Evolutionary conservation across 2,888 invertebrate genomes (phyloP), one percentile per base, ranked within the genome.

Genomic region (Seira musarum): DNA sequence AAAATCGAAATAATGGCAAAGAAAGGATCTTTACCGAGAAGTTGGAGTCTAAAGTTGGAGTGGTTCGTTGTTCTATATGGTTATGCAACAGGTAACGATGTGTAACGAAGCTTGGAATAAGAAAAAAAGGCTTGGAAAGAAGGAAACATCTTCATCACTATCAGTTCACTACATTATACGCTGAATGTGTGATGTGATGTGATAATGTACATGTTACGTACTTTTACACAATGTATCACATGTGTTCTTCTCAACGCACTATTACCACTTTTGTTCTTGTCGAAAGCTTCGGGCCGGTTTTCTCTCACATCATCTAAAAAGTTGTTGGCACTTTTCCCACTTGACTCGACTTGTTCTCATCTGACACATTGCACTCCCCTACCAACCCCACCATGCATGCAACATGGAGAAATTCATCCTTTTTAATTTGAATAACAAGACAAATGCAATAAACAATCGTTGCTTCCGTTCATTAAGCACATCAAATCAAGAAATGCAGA

Each of bases 321-420:
- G 53, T 53, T 53, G 83, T 85, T 85, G 85, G 85, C 85, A 85
- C 79, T 82, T 83, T 77, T 84, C 85, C 85, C 82, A 81, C 30
- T 30, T 8, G 30, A 30, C 30, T 30, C 30, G 30, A 30, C n/a
- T 53, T 15, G 53, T 53, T 53, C 53, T 15, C 53, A 53, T 53
- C 53, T 53, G 53, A 53, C 53, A 53, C 53, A 53, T 13, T 53
- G 53, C 53, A 30, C 30, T 30, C 30, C 30, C 30, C 30, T n/a
- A n/a, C n/a, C n/a, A n/a, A 30, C 30, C 8, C 2, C 3, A 30
- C 30, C 3, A 53, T 53, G 6, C 40, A 40, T 40, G 40, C 13
- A 53, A 3, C 53, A 17, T 17, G 53, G 53, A 53, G 53, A 53
- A 53, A n/a, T 53, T 53, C 53, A 53, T 53, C 53, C 53, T 53